Conservation (phyloP, 2,113 vertebrate genomes). For the Callopanchax toddi region DNA sequence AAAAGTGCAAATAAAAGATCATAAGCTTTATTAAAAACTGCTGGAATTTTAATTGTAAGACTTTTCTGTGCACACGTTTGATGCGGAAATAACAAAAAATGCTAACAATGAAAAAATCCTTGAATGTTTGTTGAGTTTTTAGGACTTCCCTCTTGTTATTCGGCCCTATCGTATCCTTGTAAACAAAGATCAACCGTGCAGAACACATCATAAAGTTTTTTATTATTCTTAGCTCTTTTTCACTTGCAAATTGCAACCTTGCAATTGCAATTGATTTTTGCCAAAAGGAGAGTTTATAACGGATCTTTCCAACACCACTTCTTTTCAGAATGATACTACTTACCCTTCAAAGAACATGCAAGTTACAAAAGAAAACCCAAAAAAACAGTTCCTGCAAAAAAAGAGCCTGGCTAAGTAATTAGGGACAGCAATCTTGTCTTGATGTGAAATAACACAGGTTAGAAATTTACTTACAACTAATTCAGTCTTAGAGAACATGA, state of each 20-base stretch:
- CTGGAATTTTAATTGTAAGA: not conserved
- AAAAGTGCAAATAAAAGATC: not conserved
- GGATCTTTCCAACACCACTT: constrained; percentile 41
- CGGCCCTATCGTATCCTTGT: constrained; percentile 27
- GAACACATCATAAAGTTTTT: constrained; percentile 42
- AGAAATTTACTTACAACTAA: constrained; percentile 3
- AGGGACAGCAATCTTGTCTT: constrained; percentile 7
- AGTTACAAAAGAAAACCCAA: too few species aligned
- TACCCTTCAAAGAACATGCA: constrained; percentile 37
- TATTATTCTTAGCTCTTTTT: constrained; percentile 29
- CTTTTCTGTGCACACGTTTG: not conserved
- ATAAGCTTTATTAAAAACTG: not conserved
- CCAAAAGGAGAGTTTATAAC: constrained; percentile 52
- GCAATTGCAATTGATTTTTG: constrained; percentile 61
- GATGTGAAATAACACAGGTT: constrained; percentile 11
- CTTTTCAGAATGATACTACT: constrained; percentile 23
- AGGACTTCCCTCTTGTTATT: constrained; percentile 11
- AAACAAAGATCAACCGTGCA: constrained; percentile 46
- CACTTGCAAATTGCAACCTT: constrained; percentile 57
- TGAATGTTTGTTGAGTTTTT: constrained; percentile 13
- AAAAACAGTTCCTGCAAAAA: too few species aligned
- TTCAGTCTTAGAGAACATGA: not conserved
- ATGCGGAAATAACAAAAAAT: not conserved
- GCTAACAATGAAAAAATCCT: constrained; percentile 2
- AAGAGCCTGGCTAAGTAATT: constrained; percentile 30